Conservation (phyloP, 2,888 invertebrate genomes). For the Rugalucina vietnamica region DNA sequence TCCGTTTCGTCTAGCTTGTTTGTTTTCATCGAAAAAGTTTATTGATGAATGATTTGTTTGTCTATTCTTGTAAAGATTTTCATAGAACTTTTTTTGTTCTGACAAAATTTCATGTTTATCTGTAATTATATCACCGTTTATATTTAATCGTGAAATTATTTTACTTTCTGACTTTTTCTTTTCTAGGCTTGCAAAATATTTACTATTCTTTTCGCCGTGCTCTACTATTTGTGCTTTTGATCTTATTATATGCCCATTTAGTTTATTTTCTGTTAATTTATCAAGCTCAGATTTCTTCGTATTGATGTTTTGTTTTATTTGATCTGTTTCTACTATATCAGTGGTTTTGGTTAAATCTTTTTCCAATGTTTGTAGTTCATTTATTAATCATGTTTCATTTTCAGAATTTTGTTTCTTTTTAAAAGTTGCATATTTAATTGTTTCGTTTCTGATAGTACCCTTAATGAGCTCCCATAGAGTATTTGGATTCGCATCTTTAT, state of each 20-base stretch:
- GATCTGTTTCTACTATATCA: background rate
- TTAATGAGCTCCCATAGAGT: background rate
- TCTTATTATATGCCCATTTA: background rate
- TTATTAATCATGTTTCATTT: background rate
- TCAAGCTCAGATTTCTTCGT: background rate
- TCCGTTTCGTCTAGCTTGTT: background rate
- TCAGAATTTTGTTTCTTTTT: too few relatives aligned
- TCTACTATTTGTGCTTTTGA: background rate
- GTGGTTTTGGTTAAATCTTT: background rate
- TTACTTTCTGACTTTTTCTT: background rate
- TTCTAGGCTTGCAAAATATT: background rate
- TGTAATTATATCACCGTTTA: background rate
- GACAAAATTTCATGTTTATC: background rate
- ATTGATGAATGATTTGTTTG: background rate
- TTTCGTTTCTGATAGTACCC: background rate
- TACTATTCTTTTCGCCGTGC: background rate
- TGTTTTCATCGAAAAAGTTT: background rate
- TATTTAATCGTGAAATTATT: background rate
- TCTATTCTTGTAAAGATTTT: background rate
- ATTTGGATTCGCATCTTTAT: background rate
- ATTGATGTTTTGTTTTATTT: too few relatives aligned
- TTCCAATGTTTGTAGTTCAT: background rate
- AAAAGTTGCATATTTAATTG: constrained; percentile 4
- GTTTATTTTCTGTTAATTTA: background rate
- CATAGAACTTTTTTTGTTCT: background rate